Evolutionary conservation across 2,797 vertebrate species (phyloP).

Genomic region (Trachurus trachurus): DNA sequence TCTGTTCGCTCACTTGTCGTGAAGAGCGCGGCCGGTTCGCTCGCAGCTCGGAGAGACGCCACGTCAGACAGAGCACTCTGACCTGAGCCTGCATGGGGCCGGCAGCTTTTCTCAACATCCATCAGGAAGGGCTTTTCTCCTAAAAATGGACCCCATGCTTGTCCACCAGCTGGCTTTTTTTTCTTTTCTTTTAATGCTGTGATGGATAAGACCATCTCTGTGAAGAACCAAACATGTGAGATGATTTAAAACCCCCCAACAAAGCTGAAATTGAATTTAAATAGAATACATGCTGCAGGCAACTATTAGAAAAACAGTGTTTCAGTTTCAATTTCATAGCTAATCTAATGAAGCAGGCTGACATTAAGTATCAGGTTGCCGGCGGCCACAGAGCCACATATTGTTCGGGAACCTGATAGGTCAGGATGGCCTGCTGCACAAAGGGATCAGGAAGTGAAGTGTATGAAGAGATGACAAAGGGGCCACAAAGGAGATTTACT

Average conservation of each 20-base stretch:
- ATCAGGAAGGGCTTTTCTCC: slow-evolving; percentile 34
- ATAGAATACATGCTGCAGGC: slow-evolving; percentile 59
- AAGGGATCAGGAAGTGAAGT: slow-evolving; percentile 65
- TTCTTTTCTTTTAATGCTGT: slow-evolving; percentile 16
- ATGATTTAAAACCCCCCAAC: slow-evolving; percentile 46
- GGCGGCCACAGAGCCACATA: slow-evolving; percentile 52
- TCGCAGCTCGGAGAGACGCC: slow-evolving; percentile 49
- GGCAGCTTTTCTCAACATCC: slow-evolving; percentile 33
- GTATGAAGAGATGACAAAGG: slow-evolving; percentile 63
- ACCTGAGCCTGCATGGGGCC: background rate
- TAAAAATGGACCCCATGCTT: slow-evolving; percentile 45
- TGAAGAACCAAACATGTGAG: slow-evolving; percentile 44
- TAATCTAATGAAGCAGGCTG: slow-evolving; percentile 71
- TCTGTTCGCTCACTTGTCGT: slow-evolving; percentile 54
- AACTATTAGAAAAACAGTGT: slow-evolving; percentile 69
- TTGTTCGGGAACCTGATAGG: slow-evolving; percentile 66
- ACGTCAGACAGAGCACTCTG: slow-evolving; percentile 35
- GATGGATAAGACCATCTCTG: slow-evolving; percentile 41
- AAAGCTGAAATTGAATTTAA: slow-evolving; percentile 70
- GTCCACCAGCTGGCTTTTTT: slow-evolving; percentile 43
- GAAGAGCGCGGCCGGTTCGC: slow-evolving; percentile 20
- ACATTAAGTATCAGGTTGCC: slow-evolving; percentile 66
- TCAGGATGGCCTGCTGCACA: slow-evolving; percentile 56
- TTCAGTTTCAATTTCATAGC: slow-evolving; percentile 66
- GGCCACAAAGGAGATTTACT: slow-evolving; percentile 56